Percentiles rank a stretch among this genome's conserved stretches.
Conservation (phyloP, 1,140 invertebrate genomes). For the Pomacea maculata region DNA sequence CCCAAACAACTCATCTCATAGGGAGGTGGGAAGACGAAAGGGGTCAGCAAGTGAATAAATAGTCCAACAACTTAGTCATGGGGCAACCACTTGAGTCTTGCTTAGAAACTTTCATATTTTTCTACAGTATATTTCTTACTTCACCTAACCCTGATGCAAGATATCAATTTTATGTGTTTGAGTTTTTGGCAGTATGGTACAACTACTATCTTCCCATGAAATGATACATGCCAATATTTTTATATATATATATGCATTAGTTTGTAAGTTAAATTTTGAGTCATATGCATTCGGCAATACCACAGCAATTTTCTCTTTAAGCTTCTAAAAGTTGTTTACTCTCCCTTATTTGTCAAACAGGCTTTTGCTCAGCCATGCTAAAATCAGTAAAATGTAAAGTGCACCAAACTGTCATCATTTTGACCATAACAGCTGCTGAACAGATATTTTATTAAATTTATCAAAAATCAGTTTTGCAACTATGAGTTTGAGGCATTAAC, state of each 20-base stretch:
- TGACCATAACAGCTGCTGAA: too few relatives aligned
- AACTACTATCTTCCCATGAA: too few relatives aligned
- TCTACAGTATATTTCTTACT: background rate
- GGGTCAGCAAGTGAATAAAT: background rate
- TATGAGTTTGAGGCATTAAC: too few relatives aligned
- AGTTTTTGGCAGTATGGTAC: background rate
- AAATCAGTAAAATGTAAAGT: too few relatives aligned
- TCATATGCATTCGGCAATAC: background rate
- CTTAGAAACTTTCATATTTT: background rate
- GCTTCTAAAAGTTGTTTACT: background rate
- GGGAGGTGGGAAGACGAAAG: too few relatives aligned
- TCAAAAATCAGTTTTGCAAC: too few relatives aligned
- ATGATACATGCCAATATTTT: background rate
- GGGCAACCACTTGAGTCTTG: too few relatives aligned
- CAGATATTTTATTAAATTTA: too few relatives aligned
- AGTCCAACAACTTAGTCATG: background rate
- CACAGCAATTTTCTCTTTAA: background rate
- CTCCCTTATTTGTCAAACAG: too few relatives aligned
- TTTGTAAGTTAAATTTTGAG: background rate
- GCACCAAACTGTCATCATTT: too few relatives aligned
- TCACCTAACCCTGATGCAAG: constrained; percentile 1
- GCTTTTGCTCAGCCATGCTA: too few relatives aligned
- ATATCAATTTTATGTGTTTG: background rate
- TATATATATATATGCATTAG: background rate
- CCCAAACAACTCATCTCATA: too few relatives aligned